phyloP scores from a whole-genome alignment of 92 coral and sea anemone species.

The Heteractis magnifica region DNA sequence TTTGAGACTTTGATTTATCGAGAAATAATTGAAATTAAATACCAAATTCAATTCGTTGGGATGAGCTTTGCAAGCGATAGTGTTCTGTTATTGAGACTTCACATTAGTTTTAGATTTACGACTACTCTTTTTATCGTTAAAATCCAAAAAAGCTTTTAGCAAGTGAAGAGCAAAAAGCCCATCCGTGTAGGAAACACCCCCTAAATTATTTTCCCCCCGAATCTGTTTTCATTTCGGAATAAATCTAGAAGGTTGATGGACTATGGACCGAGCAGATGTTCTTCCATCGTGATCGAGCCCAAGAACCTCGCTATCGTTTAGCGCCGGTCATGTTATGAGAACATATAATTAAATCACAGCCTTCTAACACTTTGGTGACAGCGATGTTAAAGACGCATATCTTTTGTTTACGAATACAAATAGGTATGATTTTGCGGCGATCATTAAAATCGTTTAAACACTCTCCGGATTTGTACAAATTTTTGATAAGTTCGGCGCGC shows the following conservation, averaged over 20 bases:
- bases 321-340: not conserved
- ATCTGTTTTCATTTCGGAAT: not conserved
- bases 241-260: not conserved
- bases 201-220: not conserved
- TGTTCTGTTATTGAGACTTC: not conserved
- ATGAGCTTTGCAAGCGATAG: not conserved
- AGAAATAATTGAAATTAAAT: not conserved
- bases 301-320: not conserved
- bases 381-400: not conserved
- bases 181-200: not conserved
- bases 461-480: not conserved
- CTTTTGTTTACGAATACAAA: slow-evolving; percentile 5
- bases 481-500: slow-evolving; percentile 1
- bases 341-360: not conserved
- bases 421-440: not conserved
- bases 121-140: not conserved
- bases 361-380: not conserved
- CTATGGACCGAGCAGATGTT: not conserved
- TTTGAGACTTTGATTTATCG: not conserved
- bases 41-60: not conserved
- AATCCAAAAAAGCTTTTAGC: not conserved
- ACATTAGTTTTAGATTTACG: not conserved
- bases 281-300: not conserved
- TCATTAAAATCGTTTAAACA: slow-evolving; percentile 2
- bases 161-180: not conserved